Evolutionary conservation across 2,113 vertebrate genomes (phyloP), one percentile per base, ranked within the genome.

Genomic region (Podiceps cristatus): DNA sequence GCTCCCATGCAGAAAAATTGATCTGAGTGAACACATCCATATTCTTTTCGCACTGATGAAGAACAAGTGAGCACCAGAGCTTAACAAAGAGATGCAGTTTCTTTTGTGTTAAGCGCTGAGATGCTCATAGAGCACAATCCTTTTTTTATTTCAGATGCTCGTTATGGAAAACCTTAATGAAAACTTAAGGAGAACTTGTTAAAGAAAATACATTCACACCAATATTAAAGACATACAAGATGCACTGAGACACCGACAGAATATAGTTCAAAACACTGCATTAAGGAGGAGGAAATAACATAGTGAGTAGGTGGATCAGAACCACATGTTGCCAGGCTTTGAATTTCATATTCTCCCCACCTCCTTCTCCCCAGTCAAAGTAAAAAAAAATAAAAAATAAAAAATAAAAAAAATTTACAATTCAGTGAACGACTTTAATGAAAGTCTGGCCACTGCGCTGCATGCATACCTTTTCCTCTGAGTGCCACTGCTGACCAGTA

Each of bases 381-480:
- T 80, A 98, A 0, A 18, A 80, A 18, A 22, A 20, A 15, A 23
- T n/a, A 64, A 85, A 94, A 71, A 22, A 63, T 89, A 95, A 86
- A 81, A 42, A 14, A 42, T 9, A 63, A 63, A 59, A 76, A 45
- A 31, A 31, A 49, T 91, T 96, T 94, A 96, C 89, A 86, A 94
- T 81, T 94, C 94, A 97, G 92, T 88, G 97, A 97, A 93, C 5
- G 10, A 94, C 75, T 97, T 97, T 94, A 96, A 97, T 56, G 92
- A 90, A 98, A 96, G 82, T 97, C 98, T 98, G 97, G 95, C 93
- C 97, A 97, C 96, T 97, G 98, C 96, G 98, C 96, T 97, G 98
- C 98, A 98, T 98, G 98, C 97, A 98, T 98, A 98, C 98, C 98
- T 98, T 98, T 98, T 98, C 98, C 98, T 98, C 96, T 98, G 98